These are phyloP conservation scores for Rhyzopertha dominica DNA, from an alignment of 1,140 invertebrate species.

Conservation along the genomic window DNA sequence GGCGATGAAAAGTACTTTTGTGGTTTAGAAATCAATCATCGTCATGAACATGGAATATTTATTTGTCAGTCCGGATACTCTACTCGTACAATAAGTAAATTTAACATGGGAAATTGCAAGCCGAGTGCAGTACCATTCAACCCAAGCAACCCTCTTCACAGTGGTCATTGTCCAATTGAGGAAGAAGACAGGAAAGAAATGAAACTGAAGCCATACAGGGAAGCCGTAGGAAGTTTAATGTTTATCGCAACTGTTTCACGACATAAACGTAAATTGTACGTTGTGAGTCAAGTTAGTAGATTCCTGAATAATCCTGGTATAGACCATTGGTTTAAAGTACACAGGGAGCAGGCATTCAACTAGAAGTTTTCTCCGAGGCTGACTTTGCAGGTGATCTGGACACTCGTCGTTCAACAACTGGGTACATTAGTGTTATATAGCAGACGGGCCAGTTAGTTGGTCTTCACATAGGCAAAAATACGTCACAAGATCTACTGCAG, in stretches of 20 bases:
- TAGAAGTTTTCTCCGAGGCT: too few species aligned
- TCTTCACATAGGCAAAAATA: constrained; percentile 36
- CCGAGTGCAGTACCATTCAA: too few species aligned
- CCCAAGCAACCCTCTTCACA: too few species aligned
- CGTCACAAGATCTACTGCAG: constrained; percentile 39
- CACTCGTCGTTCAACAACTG: constrained; percentile 33
- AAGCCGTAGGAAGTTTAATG: constrained; percentile 43
- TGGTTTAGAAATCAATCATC: too few species aligned
- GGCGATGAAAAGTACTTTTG: too few species aligned
- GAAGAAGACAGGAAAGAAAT: too few species aligned
- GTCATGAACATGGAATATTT: too few species aligned
- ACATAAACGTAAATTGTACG: constrained; percentile 45
- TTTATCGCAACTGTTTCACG: constrained; percentile 38
- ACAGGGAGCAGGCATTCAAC: too few species aligned
- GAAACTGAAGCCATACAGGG: constrained; percentile 38
- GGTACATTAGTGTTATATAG: constrained; percentile 29
- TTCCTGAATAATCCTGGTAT: constrained; percentile 24
- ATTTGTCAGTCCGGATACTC: too few species aligned
- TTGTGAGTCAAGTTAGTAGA: constrained; percentile 36
- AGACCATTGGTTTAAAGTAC: constrained; percentile 35
- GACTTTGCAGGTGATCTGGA: constrained; percentile 32
- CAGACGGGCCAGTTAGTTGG: constrained; percentile 40
- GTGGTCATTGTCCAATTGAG: too few species aligned
- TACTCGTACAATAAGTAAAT: too few species aligned
- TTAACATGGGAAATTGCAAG: too few species aligned